Evolutionary conservation across 2,888 invertebrate species (phyloP), one percentile per base, ranked within the genome.

Genomic region (Phortica magna): DNA sequence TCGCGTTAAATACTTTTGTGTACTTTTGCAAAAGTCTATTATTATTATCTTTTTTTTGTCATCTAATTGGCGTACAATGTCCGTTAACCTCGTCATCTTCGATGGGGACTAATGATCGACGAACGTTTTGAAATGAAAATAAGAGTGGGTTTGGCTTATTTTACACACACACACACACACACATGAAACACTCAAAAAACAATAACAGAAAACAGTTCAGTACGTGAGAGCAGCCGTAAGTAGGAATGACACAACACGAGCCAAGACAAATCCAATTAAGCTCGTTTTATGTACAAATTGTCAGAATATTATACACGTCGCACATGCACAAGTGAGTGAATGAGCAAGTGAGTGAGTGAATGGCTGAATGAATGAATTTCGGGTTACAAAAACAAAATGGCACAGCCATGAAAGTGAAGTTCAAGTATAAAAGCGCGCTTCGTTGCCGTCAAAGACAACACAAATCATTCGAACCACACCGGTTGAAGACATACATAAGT

Each of bases 401-500:
- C 75, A 76, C 42, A 67, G 77, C 68, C 72, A 76, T 77, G 77
- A 80, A 83, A 80, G 59, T 83, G 81, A 88, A 88, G 88, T 84
- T 85, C 86, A 83, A 82, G 88, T 90, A 90, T 90, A 90, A 90
- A 90, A 89, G 84, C 73, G 12, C 61, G 22, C 9, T 39, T 65
- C 74, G 43, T 1, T 7, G 76, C 73, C 76, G 68, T 75, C 79
- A 73, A 75, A n/a, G 74, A 73, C 78, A 82, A 79, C 82, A 84
- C 82, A 83, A 81, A 77, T 74, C 73, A 68, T 75, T 72, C 82
- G 83, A 81, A 82, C 80, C 76, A 61, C 83, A 85, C 88, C 88
- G 74, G 53, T 81, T 88, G 78, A 73, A 80, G 70, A 70, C 70
- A 71, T 64, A n/a, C 65, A 71, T 55, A 84, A 89, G 89, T 89